Base-by-base conservation (phyloP, 1,140 invertebrate genomes). In the Drosophila repleta region DNA sequence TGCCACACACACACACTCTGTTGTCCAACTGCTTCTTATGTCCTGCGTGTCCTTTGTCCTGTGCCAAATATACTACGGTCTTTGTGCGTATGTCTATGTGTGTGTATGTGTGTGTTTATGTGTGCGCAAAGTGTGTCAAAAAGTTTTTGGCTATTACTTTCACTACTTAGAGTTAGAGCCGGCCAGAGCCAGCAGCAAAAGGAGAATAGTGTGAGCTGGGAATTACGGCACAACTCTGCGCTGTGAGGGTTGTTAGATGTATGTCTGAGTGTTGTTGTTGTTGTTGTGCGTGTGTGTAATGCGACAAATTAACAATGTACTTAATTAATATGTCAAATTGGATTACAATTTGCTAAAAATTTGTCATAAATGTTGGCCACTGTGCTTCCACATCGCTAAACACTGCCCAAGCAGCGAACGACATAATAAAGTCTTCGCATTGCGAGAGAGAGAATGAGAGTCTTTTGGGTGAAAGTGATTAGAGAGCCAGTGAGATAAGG, bases 291-390 rank as follows among this genome's bases (percentile, higher is more conserved):
- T 48, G 69, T 73, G 77, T 82, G 82, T 85, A 78, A 82, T 82
- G 78, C 48, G 74, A 78, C 82, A 82, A 85, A 85, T 87, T 87
- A 85, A 87, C 82, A 73, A 79, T 87, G 82, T 87, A 73, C 62
- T 80, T 79, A 88, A 87, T 87, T 88, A 88, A 88, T 88, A 83
- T 88, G 75, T 76, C 62, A 69, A 87, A 79, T 87, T 87, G 83
- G 79, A 85, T 79, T 70, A 76, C 83, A 87, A 88, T 88, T 87
- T 87, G 83, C 75, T 74, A 52, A 76, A 88, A 82, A 87, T 87
- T 87, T 87, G 83, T 88, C 82, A 87, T 66, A 81, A 73, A 73
- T 68, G 63, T 68, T 65, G 62, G 26, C 32, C 52, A 70, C 53
- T 46, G 26, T 52, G 52, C 29, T 65, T 57, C 61, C 37, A 49